Conservation (phyloP, 35 echinoderm and acorn worm genomes). For the Anneissia japonica region DNA sequence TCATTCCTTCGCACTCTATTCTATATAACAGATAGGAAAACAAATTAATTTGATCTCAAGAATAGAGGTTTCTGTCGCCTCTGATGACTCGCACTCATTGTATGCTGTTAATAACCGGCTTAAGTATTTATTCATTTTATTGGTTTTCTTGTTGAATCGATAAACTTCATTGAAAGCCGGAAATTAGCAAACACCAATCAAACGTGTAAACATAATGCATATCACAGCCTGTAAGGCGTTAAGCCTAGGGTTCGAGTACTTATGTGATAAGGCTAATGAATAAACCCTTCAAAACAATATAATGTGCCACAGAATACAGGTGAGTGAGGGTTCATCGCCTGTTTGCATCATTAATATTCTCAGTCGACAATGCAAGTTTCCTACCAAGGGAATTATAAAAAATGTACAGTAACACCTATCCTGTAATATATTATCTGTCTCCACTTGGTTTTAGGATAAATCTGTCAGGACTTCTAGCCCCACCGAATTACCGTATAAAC, state of each 20-base stretch:
- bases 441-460: too few species aligned
- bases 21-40: too few species aligned
- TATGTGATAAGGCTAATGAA: background rate
- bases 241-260: background rate
- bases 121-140: background rate
- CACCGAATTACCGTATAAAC: too few species aligned
- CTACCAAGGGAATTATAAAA: too few species aligned
- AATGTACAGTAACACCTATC: too few species aligned
- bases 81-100: background rate
- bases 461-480: too few species aligned
- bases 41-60: too few species aligned
- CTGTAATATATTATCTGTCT: too few species aligned
- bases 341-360: too few species aligned
- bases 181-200: background rate
- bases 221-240: background rate
- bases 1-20: too few species aligned
- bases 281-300: constrained; percentile 1
- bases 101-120: background rate
- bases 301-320: background rate
- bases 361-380: too few species aligned
- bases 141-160: background rate
- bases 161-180: background rate
- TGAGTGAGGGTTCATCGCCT: too few species aligned
- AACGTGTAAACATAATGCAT: background rate
- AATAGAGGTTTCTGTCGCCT: background rate